A percentile compares a stretch with the other conserved stretches of the same genome.
phyloP scores from a whole-genome alignment of 2,797 vertebrate species.

The Erpetoichthys calabaricus region DNA sequence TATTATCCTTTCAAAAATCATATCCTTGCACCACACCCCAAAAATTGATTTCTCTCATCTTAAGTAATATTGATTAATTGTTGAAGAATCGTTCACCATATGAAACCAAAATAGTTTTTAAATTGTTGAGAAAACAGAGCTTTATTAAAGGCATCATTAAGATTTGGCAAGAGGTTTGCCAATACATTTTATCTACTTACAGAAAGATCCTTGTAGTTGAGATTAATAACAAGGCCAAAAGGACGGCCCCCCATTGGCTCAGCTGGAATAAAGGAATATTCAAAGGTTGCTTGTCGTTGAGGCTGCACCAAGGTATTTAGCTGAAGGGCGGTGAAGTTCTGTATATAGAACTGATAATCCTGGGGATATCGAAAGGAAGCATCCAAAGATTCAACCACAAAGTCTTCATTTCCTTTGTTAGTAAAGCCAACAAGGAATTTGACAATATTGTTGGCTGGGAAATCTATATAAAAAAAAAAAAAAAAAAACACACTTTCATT shows the following conservation, averaged over 20 bases:
- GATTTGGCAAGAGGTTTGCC: not conserved
- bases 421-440: constrained; percentile 94
- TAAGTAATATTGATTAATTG: too few relatives aligned
- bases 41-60: too few relatives aligned
- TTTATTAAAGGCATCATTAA: too few relatives aligned
- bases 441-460: constrained; percentile 90
- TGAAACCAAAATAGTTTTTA: too few relatives aligned
- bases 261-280: constrained; percentile 95
- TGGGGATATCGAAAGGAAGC: constrained; percentile 95
- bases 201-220: constrained; percentile 85
- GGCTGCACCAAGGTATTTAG: constrained; percentile 71
- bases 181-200: constrained; percentile 42
- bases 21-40: too few relatives aligned
- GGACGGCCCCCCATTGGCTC: constrained; percentile 95
- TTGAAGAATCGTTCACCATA: too few relatives aligned
- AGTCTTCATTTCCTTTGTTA: constrained; percentile 86
- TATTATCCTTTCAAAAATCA: too few relatives aligned
- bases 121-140: too few relatives aligned
- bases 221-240: constrained; percentile 90
- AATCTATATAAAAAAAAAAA: constrained; percentile 49
- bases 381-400: constrained; percentile 81
- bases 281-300: constrained; percentile 82
- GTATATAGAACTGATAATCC: constrained; percentile 97
- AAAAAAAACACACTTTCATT: not conserved
- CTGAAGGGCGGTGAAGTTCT: constrained; percentile 94